Conservation (phyloP, 2,888 invertebrate species). For the Lampropteryx suffumata region DNA sequence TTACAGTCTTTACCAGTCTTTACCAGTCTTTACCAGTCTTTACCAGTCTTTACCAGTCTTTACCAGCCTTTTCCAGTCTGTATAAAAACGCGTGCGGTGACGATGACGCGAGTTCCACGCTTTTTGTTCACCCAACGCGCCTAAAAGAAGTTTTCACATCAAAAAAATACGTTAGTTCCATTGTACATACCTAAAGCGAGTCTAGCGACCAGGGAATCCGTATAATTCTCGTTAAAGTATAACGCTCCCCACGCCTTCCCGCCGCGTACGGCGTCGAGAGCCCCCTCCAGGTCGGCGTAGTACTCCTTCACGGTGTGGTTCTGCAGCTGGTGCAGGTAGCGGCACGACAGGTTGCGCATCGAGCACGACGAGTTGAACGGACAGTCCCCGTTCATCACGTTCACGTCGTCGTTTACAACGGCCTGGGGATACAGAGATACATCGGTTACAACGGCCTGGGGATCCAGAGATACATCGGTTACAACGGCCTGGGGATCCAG, state of each 20-base stretch:
- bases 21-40: too few species aligned
- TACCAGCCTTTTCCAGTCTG: too few species aligned
- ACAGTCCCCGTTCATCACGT: conserved; percentile 73
- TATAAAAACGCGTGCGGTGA: too few species aligned
- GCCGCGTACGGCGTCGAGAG: conserved; percentile 86
- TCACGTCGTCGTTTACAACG: conserved; percentile 74
- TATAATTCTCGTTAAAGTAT: conserved; percentile 95
- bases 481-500: too few species aligned
- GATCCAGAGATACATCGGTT: too few species aligned
- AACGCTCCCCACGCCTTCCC: conserved; percentile 95
- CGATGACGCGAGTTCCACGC: too few species aligned
- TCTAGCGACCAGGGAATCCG: conserved; percentile 91
- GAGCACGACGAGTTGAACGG: conserved; percentile 85
- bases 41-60: too few species aligned
- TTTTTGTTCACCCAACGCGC: too few species aligned
- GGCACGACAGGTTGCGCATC: conserved; percentile 89
- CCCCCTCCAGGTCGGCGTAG: conserved; percentile 86
- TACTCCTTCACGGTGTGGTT: conserved; percentile 86
- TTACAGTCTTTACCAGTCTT: too few species aligned
- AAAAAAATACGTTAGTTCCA: too few species aligned
- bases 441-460: conserved; percentile 58
- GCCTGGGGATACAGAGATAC: conserved; percentile 51
- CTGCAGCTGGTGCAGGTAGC: conserved; percentile 89
- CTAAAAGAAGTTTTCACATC: too few species aligned
- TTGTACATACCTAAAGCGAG: conserved; percentile 84